Evolutionary conservation across 1,140 invertebrate genomes (phyloP).

Genomic region (Gerris buenoi): DNA sequence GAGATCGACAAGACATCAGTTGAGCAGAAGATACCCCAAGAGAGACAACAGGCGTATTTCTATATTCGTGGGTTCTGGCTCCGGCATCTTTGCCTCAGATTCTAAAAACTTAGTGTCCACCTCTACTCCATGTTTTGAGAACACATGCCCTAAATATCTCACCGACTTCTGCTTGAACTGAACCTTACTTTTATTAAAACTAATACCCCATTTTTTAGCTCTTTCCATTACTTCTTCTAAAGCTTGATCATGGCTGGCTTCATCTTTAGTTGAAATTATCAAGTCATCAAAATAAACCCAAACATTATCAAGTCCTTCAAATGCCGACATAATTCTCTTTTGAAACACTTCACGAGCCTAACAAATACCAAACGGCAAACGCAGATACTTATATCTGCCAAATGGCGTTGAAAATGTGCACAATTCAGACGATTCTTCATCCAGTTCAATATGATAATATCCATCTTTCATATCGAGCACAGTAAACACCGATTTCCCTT

Average conservation of each 20-base stretch:
- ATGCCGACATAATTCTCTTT: conserved; percentile 12
- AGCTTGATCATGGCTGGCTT: conserved; percentile 20
- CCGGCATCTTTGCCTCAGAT: too few species aligned
- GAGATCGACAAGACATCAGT: too few species aligned
- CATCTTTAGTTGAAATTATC: conserved; percentile 17
- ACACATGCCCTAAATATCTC: too few species aligned
- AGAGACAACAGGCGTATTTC: too few species aligned
- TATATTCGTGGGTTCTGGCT: too few species aligned
- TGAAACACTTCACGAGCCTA: not conserved
- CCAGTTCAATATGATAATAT: conserved; percentile 19
- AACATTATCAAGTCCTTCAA: conserved; percentile 16
- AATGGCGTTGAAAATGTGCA: conserved; percentile 23
- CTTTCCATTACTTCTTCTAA: conserved; percentile 23
- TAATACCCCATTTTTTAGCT: too few species aligned
- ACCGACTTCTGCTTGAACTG: too few species aligned
- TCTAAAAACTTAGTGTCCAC: too few species aligned
- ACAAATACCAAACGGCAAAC: conserved; percentile 27
- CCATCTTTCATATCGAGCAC: conserved; percentile 21
- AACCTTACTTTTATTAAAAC: too few species aligned
- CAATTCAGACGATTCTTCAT: conserved; percentile 18
- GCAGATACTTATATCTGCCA: conserved; percentile 26
- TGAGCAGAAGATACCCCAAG: too few species aligned
- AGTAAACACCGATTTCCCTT: conserved; percentile 17
- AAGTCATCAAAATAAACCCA: conserved; percentile 28
- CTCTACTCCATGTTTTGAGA: too few species aligned